Base-by-base conservation (phyloP, 2,888 invertebrate genomes). In the Latrodectus hesperus region DNA sequence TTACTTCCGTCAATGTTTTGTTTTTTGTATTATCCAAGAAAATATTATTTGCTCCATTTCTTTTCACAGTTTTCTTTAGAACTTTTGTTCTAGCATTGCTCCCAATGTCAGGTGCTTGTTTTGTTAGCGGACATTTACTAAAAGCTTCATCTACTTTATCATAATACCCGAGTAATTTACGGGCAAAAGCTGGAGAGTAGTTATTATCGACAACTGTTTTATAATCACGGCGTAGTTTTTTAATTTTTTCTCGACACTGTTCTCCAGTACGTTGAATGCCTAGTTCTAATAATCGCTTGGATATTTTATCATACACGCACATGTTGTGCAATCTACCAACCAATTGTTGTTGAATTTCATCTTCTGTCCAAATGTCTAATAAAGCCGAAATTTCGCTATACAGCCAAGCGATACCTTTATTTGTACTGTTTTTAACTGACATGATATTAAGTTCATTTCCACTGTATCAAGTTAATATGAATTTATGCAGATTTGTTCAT, bases 261-360 rank as follows among this genome's bases (percentile, higher is more conserved):
- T 88, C 88, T 2, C 84, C 88, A 1, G 83, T 88, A 12, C 88
- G 79, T 52, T 79, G 53, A n/a, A 84, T 80, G 12, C 80, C 84
- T 11, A 88, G 51, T 14, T 81, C 79, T 16, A 38, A 9, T 10
- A 88, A 60, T 67, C 51, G 51, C n/a, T 70, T 67, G 3, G 88
- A 88, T 84, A 88, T 88, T 80, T 84, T 88, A 16, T 88, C 88
- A 65, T 88, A 88, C 49, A 88, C 26, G 65, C 88, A 88, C 88
- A 88, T 88, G 9, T 88, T 88, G 22, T 88, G 88, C 10, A 88
- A 76, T 38, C 88, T 74, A 12, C 88, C 88, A 11, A 84, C 75
- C 11, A 88, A 38, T 68, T 88, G 88, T 76, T 75, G 75, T 72
- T 88, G 88, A 55, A 88, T 88, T 74, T 89, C 84, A 52, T 78